Conservation (phyloP, 2,888 invertebrate species). For the Calliopum simillimum region DNA sequence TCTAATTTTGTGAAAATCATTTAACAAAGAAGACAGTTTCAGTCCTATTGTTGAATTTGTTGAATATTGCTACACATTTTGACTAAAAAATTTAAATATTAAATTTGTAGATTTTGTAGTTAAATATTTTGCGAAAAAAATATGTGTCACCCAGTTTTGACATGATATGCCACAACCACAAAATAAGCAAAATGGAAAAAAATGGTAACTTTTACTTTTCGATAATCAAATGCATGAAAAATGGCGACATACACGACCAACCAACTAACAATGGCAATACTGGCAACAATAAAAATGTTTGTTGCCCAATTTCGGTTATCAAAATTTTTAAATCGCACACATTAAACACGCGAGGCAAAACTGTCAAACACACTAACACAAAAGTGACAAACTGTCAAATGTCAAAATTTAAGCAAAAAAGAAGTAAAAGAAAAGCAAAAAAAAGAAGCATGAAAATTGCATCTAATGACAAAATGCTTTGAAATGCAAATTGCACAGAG, state of each 20-base stretch:
- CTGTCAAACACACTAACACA: conserved; percentile 14
- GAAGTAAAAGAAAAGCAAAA: conserved; percentile 44
- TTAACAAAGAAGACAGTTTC: too few relatives aligned
- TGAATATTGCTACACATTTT: too few relatives aligned
- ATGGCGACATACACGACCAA: too few relatives aligned
- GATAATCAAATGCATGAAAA: not conserved
- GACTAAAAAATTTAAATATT: too few relatives aligned
- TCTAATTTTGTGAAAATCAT: too few relatives aligned
- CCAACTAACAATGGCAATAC: too few relatives aligned
- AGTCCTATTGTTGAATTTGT: too few relatives aligned
- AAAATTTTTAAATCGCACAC: conserved; percentile 33
- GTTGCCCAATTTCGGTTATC: conserved; percentile 31
- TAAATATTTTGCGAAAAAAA: too few relatives aligned
- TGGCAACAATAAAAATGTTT: conserved; percentile 2
- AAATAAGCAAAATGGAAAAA: not conserved
- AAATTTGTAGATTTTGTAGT: too few relatives aligned
- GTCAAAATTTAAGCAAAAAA: conserved; percentile 36
- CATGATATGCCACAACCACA: not conserved
- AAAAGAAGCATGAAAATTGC: conserved; percentile 18
- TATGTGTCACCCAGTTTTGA: too few relatives aligned
- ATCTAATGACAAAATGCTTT: conserved; percentile 53
- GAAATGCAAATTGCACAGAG: conserved; percentile 50
- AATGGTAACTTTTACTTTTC: not conserved
- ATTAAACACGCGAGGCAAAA: conserved; percentile 23
- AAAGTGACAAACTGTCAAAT: conserved; percentile 52